Base-by-base conservation (phyloP, 2,888 invertebrate genomes). In the Phyllotreta striolata region DNA sequence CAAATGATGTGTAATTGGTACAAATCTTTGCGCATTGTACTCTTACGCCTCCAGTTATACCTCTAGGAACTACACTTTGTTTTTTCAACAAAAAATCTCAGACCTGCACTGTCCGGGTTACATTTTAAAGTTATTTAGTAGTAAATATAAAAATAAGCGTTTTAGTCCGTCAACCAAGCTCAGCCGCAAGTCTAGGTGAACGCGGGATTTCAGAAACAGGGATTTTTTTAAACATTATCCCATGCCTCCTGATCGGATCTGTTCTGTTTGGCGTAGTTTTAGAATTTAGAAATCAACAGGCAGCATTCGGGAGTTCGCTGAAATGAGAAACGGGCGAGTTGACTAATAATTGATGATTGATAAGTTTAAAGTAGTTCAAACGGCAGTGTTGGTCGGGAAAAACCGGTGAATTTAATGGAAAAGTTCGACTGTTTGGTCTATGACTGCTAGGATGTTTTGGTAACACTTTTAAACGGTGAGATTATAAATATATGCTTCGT, bases 251-350 rank as follows among this genome's bases (percentile, higher is more conserved):
- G 47, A 47, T 6, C 47, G n/a, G 8, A 3, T 14, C 47, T 39
- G 52, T 14, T 14, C 7, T 47, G 49, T 34, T 49, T 49, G n/a
- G 49, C 12, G 35, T 52, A 52, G 38, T 38, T 52, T 7, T 39
- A 52, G 52, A 52, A 38, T 52, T 7, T 39, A 52, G 52, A 52
- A 38, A 52, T 52, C 52, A 52, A 52, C 52, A 52, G 52, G 52
- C 52, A 52, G 10, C 52, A 52, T 8, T 52, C 52, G 52, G 38
- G 52, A 52, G 52, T 38, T 52, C 12, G 38, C 9, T 12, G 39
- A 12, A 52, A 52, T 52, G 38, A 52, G 38, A 10, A 12, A 38
- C 38, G 35, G 8, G 52, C 38, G 38, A 10, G 8, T 38, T 51
- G 52, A 52, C 8, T 47, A 34, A 47, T 52, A 41, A 10, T 41